Evolutionary conservation across 2,113 vertebrate genomes (phyloP).

Genomic region (Alectura lathami): DNA sequence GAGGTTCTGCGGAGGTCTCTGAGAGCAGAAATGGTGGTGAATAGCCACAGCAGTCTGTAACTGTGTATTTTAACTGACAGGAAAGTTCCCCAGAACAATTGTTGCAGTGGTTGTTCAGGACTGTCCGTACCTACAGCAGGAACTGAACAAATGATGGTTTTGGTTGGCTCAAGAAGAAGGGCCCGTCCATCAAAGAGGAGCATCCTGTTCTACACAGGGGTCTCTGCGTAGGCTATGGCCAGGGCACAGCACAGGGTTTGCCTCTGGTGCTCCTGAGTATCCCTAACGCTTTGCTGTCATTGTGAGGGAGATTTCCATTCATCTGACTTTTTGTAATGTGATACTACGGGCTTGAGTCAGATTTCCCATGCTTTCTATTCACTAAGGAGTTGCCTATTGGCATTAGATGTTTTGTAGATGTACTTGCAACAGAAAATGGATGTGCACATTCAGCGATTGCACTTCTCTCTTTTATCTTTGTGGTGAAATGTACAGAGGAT

Average conservation of each 20-base stretch:
- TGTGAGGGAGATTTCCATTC: conserved; percentile 6
- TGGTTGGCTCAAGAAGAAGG: neutral
- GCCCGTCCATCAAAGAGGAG: neutral
- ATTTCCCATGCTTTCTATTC: conserved; percentile 14
- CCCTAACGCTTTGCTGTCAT: neutral
- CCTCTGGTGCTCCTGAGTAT: neutral
- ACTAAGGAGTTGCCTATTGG: neutral
- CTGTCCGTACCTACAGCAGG: neutral
- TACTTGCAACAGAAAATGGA: neutral
- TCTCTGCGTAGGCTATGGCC: neutral
- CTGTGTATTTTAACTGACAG: neutral
- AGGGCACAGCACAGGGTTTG: neutral
- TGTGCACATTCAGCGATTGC: neutral
- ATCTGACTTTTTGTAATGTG: neutral
- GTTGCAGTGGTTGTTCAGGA: neutral
- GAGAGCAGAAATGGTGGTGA: neutral
- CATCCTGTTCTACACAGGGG: neutral
- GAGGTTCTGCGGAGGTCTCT: neutral
- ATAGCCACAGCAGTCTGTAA: neutral
- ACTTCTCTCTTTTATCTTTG: neutral
- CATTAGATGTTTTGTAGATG: neutral
- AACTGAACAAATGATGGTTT: neutral
- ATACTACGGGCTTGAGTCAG: neutral
- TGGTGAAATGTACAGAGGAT: neutral
- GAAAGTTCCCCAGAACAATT: neutral